Percentiles rank a stretch among this genome's conserved stretches.
Evolutionary conservation across 2,888 invertebrate species (phyloP).

Genomic region (Pristionchus maxplancki): DNA sequence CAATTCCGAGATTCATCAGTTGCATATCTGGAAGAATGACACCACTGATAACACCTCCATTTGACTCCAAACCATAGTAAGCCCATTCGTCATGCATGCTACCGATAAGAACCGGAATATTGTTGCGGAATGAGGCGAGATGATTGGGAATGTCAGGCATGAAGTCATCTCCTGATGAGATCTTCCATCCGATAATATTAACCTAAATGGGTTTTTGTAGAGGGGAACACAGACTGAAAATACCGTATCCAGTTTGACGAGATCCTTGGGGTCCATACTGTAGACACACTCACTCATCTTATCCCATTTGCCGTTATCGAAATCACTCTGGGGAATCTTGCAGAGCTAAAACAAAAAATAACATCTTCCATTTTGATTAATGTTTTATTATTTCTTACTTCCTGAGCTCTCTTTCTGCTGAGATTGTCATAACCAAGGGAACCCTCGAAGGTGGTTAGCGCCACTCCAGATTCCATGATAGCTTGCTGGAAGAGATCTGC

Average conservation of each 20-base stretch:
- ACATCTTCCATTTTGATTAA: neutral
- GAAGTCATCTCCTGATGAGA: neutral
- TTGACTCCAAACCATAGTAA: slow-evolving; percentile 14
- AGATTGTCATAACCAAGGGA: slow-evolving; percentile 36
- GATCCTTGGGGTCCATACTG: neutral
- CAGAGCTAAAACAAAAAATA: slow-evolving; percentile 28
- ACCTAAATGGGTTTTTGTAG: neutral
- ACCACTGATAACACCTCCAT: neutral
- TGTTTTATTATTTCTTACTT: too few species aligned
- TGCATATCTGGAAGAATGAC: slow-evolving; percentile 27
- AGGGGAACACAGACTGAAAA: too few species aligned
- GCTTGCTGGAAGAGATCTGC: slow-evolving; percentile 53
- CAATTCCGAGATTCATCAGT: neutral
- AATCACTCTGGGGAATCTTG: slow-evolving; percentile 26
- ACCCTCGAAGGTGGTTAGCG: slow-evolving; percentile 48
- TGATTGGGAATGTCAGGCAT: slow-evolving; percentile 46
- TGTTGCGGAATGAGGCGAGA: slow-evolving; percentile 20
- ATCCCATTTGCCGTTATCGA: slow-evolving; percentile 7
- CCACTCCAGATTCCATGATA: slow-evolving; percentile 53
- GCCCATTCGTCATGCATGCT: slow-evolving; percentile 48
- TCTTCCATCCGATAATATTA: slow-evolving; percentile 48
- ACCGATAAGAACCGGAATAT: slow-evolving; percentile 40
- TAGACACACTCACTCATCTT: slow-evolving; percentile 28
- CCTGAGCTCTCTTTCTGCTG: slow-evolving; percentile 35
- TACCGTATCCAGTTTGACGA: slow-evolving; percentile 32